Base-by-base conservation (phyloP, 2,888 invertebrate species). In the Diadegma fenestrale region DNA sequence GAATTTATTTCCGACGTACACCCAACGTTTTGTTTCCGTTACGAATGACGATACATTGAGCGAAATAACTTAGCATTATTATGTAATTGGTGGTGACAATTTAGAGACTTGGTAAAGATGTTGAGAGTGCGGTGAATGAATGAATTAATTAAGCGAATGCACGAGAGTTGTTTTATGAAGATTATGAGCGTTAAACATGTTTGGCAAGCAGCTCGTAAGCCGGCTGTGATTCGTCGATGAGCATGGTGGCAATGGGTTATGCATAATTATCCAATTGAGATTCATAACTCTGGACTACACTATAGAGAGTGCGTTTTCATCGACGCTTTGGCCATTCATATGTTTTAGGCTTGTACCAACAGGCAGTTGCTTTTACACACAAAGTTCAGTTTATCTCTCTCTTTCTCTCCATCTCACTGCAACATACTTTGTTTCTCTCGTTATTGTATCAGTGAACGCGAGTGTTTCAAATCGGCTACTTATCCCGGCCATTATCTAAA, bases 231-330 rank as follows among this genome's bases (percentile, higher is more conserved):
- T 91, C 91, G 90, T 81, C 87, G 88, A 90, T 89, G 91, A 88
- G 87, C 85, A 91, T 86, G 88, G 89, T 89, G 89, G 90, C 90
- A 91, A 92, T 91, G 91, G 91, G 90, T 92, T 91, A 91, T 91
- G 89, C 88, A 91, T 92, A 93, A 94, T 94, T 93, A 93, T 93
- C 91, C 94, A 94, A 94, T 94, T 94, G 94, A 94, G 93, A 92
- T 91, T 93, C 91, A 93, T 87, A 84, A 92, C 91, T 91, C 91
- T 90, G 91, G 66, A 68, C 73, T 73, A 75, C 68, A 90, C 90
- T 88, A 89, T 89, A 90, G 90, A 79, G 82, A 83, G 88, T 88
- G 89, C 87, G 89, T 89, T 88, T 89, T 89, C 85, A 90, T 89
- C 89, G 86, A 85, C 73, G 89, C 87, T 86, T 91, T 88, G 90